Percentiles rank a stretch among this genome's conserved stretches.
These are phyloP conservation scores for Holothuria scabra DNA, from an alignment of 53 echinoderm and acorn worm genomes.

Conservation along the genomic window DNA sequence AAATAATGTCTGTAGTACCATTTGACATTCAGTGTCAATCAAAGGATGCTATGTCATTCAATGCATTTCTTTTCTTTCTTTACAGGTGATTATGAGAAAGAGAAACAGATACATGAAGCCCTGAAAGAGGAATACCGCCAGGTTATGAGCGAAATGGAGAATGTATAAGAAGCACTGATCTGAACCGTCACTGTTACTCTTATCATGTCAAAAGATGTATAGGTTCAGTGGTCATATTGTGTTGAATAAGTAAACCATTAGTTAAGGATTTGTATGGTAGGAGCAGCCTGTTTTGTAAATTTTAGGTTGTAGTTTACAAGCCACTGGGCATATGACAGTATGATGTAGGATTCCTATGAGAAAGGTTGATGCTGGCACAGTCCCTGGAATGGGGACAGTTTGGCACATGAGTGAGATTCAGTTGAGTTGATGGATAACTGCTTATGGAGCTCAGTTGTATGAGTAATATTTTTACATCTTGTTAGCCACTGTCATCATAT, in stretches of 20 bases:
- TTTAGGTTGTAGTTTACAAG: constrained; percentile 27
- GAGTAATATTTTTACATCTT: too few relatives aligned
- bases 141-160: constrained; percentile 41
- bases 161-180: constrained; percentile 5
- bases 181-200: constrained; percentile 12
- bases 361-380: too few relatives aligned
- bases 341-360: too few relatives aligned
- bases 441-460: too few relatives aligned
- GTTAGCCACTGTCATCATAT: too few relatives aligned
- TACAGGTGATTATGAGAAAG: constrained; percentile 25
- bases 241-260: constrained; percentile 22
- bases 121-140: constrained; percentile 11
- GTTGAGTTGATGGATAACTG: too few relatives aligned
- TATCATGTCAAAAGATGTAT: constrained; percentile 23
- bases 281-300: constrained; percentile 15
- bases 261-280: constrained; percentile 28
- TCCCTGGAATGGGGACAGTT: too few relatives aligned
- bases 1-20: too few relatives aligned
- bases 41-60: background rate
- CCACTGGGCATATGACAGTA: background rate
- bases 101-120: background rate
- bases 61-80: background rate
- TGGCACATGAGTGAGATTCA: too few relatives aligned
- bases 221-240: constrained; percentile 35
- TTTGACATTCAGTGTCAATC: too few relatives aligned